Base-by-base conservation (phyloP, 2,797 vertebrate genomes). In the Iguana delicatissima region DNA sequence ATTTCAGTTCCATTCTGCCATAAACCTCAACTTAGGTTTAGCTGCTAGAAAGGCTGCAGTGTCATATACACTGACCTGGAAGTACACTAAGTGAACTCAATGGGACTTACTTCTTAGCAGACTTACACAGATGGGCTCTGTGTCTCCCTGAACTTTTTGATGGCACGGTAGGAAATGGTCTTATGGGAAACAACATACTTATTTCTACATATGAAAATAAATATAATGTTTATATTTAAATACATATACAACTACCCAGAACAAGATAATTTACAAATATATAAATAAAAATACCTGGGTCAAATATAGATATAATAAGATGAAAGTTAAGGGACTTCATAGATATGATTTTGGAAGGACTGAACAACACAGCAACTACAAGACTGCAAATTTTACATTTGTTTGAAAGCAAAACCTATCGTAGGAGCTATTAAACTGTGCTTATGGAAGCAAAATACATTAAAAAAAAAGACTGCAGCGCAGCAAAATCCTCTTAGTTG, bases 361-460 rank as follows among this genome's bases (percentile, higher is more conserved):
- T 6, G 59, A 12, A 12, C 32, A 81, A 20, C 87, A 1, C n/a
- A 89, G 42, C 0, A 85, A 20, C 9, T 88, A 57, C 32, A 79
- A 26, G 50, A 35, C 20, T 16, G 16, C 2, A 12, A 0, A 26
- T 84, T 74, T 1, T 59, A 35, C 35, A 67, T 86, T 6, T 1
- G 59, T 8, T 79, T 59, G 73, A 77, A 67, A 86, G 22, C n/a
- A 20, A 74, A 76, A 22, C 7, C 18, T 76, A 22, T 46, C n/a
- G 69, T 84, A 24, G 18, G 20, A 93, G 26, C 2, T 86, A 10
- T 0, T 86, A 46, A 82, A 73, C 4, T 67, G 38, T 80, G 86
- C 72, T 79, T 57, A 55, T 12, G 32, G 80, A 84, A 69, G 85
- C 85, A 84, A 82, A 76, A 72, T 67, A 32, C 29, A 32, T 69